A percentile compares a stretch with the other conserved stretches of the same genome.
These are phyloP conservation scores for Prosopocoilus inquinatus DNA, from an alignment of 2,888 invertebrate species.

Conservation along the genomic window DNA sequence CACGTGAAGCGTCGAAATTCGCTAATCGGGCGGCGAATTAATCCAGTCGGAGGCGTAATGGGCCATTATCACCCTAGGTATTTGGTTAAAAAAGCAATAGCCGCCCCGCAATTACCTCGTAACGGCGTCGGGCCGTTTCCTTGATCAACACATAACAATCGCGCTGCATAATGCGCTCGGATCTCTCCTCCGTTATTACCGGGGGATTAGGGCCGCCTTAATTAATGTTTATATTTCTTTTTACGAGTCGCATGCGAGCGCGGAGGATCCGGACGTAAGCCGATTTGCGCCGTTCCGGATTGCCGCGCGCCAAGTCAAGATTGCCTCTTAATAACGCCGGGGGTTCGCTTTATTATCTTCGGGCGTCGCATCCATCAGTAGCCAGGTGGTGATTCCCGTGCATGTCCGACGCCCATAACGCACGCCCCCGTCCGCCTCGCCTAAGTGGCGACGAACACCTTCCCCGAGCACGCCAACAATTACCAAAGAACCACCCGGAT, in stretches of 20 bases:
- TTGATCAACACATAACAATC: conserved; percentile 51
- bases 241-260: conserved; percentile 14
- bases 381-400: conserved; percentile 38
- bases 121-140: conserved; percentile 48
- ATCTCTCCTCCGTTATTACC: conserved; percentile 34
- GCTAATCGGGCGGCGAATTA: conserved; percentile 38
- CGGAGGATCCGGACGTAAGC: not conserved
- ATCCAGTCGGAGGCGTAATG: conserved; percentile 40
- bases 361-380: conserved; percentile 26
- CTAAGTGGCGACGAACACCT: conserved; percentile 36
- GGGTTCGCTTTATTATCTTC: conserved; percentile 4
- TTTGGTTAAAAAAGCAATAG: conserved; percentile 54
- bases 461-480: conserved; percentile 27
- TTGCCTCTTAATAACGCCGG: no score
- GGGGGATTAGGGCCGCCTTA: conserved; percentile 32
- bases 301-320: not conserved
- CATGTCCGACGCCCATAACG: conserved; percentile 37
- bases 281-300: conserved; percentile 5
- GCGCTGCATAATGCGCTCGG: conserved; percentile 29
- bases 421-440: conserved; percentile 35
- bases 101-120: conserved; percentile 50
- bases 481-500: not conserved
- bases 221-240: conserved; percentile 35
- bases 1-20: conserved; percentile 11
- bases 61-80: conserved; percentile 51